Conservation (phyloP, 2,888 invertebrate genomes). For the Drosophila picticornis region DNA sequence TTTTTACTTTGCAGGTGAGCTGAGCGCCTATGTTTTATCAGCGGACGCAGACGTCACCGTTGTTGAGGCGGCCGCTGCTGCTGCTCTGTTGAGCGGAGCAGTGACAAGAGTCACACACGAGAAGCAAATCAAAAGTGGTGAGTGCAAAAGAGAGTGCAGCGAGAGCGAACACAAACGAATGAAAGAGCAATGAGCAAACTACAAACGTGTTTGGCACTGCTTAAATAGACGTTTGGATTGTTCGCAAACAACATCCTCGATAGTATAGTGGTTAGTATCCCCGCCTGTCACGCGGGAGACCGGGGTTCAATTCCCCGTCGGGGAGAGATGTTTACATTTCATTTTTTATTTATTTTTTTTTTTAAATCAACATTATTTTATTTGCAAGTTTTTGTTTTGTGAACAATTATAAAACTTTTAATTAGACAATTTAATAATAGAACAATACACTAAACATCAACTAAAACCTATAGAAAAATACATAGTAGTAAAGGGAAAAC, state of each 20-base stretch:
- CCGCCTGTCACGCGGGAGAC: constrained; percentile 75
- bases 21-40: constrained; percentile 37
- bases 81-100: constrained; percentile 38
- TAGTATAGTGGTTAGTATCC: constrained; percentile 75
- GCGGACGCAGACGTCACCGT: constrained; percentile 28
- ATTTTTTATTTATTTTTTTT: constrained; percentile 27
- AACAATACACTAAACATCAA: not conserved
- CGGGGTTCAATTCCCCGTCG: constrained; percentile 77
- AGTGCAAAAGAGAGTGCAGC: constrained; percentile 19
- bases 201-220: not conserved
- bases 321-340: constrained; percentile 42
- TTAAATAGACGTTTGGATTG: constrained; percentile 19
- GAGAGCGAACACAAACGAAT: not conserved
- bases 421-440: not conserved
- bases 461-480: not conserved
- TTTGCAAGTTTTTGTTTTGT: not conserved
- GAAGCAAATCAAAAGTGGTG: constrained; percentile 50
- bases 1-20: constrained; percentile 52
- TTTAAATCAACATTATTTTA: not conserved
- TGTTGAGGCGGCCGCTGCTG: constrained; percentile 23
- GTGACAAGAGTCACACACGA: constrained; percentile 21
- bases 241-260: constrained; percentile 53
- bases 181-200: not conserved
- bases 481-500: not conserved
- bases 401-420: not conserved